These are phyloP conservation scores for Pantala flavescens DNA, from an alignment of 1,140 invertebrate genomes.

Conservation along the genomic window DNA sequence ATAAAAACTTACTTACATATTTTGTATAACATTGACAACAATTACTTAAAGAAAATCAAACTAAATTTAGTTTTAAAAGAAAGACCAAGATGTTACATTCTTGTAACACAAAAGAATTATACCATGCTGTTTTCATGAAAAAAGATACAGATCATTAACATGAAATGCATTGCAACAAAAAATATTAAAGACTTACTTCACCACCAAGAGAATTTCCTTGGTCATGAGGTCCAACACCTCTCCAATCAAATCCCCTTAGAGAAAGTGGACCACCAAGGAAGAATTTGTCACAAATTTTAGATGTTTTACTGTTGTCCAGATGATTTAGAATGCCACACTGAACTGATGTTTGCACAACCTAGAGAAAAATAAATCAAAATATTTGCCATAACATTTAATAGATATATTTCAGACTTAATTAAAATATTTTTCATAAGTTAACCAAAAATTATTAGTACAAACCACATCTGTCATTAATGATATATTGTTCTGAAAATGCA, in stretches of 20 bases:
- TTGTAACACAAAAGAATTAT: too few species aligned
- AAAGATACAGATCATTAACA: too few species aligned
- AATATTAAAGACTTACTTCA: conserved; percentile 29
- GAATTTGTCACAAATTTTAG: conserved; percentile 65
- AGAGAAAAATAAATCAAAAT: conserved; percentile 25
- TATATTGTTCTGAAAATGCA: conserved; percentile 65
- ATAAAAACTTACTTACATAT: too few species aligned
- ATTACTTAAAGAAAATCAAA: too few species aligned
- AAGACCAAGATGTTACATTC: too few species aligned
- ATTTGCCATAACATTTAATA: conserved; percentile 20
- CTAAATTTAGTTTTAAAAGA: too few species aligned
- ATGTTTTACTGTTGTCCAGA: conserved; percentile 48
- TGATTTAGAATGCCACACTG: conserved; percentile 57
- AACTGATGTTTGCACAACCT: conserved; percentile 65
- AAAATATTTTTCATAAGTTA: conserved; percentile 20
- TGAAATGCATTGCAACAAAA: too few species aligned
- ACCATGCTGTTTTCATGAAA: too few species aligned
- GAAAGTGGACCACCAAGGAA: conserved; percentile 78
- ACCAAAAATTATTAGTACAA: conserved; percentile 11
- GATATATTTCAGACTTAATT: neutral
- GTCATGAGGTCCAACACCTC: conserved; percentile 68
- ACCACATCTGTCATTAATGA: conserved; percentile 54
- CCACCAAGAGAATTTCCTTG: conserved; percentile 60
- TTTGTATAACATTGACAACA: too few species aligned
- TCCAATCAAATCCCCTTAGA: conserved; percentile 68